Evolutionary conservation across 2,113 vertebrate genomes (phyloP), one percentile per base, ranked within the genome.

Genomic region (Podilymbus podiceps): DNA sequence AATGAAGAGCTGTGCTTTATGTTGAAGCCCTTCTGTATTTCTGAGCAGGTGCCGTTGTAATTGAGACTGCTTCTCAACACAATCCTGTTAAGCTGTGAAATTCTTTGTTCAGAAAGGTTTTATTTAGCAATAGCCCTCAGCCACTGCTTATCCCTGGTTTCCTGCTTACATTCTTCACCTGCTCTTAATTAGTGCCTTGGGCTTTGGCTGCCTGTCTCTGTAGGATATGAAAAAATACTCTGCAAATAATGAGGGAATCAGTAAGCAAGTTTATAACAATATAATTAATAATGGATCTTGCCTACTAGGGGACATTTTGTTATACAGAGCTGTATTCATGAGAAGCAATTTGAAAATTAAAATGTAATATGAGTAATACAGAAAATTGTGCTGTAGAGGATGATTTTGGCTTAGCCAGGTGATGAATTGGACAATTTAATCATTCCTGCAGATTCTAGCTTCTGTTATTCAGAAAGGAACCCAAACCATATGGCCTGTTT

Each of bases 81-180:
- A 95, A 96, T 90, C 88, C 82, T n/a, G 14, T 90, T 92, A 93
- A 93, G 22, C 82, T 84, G 58, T 93, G 88, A 96, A 91, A 89
- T 87, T 50, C 83, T 75, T 73, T 60, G 21, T 56, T 90, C 38
- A 40, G 77, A 73, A 87, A 60, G 77, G 66, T 33, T 96, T 94
- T 83, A 89, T 93, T 93, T 46, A 94, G 76, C 38, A 74, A 42
- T 46, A 92, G 52, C 85, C 62, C 66, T 85, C 73, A 78, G 86
- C 68, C 46, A 71, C 52, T 60, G 90, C 76, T 95, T 89, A 88
- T 92, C 83, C 73, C 79, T 63, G 33, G 49, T 59, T 95, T 93
- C 93, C 92, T 75, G 52, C 69, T 94, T 93, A 38, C 33, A 50
- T 78, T 92, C 83, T 84, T 96, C 62, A 95, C 92, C 95, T 93